These are phyloP conservation scores for Falco columbarius DNA, from an alignment of 2,797 vertebrate species.

Conservation along the genomic window DNA sequence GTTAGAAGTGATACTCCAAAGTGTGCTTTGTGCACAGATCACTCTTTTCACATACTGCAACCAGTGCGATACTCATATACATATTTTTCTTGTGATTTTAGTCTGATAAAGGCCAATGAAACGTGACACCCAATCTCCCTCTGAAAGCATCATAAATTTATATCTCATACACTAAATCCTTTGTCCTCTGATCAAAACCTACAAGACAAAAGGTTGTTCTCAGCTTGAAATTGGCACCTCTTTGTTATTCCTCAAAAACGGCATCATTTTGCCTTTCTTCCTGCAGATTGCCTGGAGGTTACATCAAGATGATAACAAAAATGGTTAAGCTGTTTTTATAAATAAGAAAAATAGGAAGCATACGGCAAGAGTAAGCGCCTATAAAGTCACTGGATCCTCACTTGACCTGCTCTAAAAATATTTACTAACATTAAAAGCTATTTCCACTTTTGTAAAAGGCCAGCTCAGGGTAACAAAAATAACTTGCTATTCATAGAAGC, in stretches of 20 bases:
- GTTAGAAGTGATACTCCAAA: neutral
- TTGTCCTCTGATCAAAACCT: neutral
- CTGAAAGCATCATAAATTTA: neutral
- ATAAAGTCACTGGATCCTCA: neutral
- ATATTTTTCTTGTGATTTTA: neutral
- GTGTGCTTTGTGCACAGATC: neutral
- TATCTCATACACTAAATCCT: neutral
- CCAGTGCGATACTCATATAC: neutral
- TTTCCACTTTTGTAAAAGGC: conserved; percentile 22
- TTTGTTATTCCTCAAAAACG: neutral
- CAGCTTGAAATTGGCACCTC: neutral
- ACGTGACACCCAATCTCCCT: neutral
- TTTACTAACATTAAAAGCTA: neutral
- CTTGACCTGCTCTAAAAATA: conserved; percentile 51
- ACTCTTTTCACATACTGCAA: neutral
- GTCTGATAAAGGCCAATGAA: neutral
- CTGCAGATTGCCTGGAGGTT: neutral
- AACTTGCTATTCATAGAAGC: conserved; percentile 12
- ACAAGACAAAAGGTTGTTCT: neutral
- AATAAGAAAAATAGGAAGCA: conserved; percentile 18
- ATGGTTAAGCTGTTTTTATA: neutral
- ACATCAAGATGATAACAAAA: neutral
- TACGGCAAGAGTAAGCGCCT: neutral
- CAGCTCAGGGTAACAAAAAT: neutral
- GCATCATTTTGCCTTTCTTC: neutral